Conservation (phyloP, 2,888 invertebrate genomes). For the Therioaphis trifolii region DNA sequence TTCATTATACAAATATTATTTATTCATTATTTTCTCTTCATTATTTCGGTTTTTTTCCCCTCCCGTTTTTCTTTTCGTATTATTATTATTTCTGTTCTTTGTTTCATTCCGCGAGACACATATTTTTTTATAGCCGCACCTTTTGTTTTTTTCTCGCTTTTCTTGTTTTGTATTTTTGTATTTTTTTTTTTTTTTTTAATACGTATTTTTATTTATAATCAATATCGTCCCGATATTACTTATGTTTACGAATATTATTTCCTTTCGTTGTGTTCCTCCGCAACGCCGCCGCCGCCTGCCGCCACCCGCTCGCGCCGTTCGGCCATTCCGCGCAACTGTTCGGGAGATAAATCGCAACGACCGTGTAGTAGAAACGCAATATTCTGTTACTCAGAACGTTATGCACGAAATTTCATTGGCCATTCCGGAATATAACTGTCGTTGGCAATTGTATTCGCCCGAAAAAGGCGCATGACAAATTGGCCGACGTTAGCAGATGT, state of each 20-base stretch:
- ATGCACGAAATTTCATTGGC: constrained; percentile 57
- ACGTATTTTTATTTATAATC: constrained; percentile 54
- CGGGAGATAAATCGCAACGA: constrained; percentile 61
- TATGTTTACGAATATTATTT: constrained; percentile 61
- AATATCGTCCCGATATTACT: constrained; percentile 52
- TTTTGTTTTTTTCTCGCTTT: too few species aligned
- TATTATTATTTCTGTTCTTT: too few species aligned
- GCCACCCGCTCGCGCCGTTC: background rate
- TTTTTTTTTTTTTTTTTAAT: background rate
- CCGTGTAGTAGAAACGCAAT: constrained; percentile 43
- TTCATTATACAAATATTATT: constrained; percentile 37
- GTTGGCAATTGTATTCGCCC: constrained; percentile 41
- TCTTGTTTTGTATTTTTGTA: background rate
- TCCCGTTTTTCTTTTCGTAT: too few species aligned
- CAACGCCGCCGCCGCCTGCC: background rate
- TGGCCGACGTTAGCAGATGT: constrained; percentile 50
- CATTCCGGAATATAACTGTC: constrained; percentile 54
- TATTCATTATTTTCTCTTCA: constrained; percentile 27
- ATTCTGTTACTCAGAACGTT: constrained; percentile 51
- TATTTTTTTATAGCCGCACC: too few species aligned
- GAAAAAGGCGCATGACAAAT: constrained; percentile 37
- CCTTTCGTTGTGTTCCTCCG: constrained; percentile 25
- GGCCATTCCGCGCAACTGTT: constrained; percentile 62
- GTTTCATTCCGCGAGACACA: too few species aligned
- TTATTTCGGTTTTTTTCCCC: background rate